phyloP scores from a whole-genome alignment of 2,797 vertebrate species.

The Artibeus lituratus region DNA sequence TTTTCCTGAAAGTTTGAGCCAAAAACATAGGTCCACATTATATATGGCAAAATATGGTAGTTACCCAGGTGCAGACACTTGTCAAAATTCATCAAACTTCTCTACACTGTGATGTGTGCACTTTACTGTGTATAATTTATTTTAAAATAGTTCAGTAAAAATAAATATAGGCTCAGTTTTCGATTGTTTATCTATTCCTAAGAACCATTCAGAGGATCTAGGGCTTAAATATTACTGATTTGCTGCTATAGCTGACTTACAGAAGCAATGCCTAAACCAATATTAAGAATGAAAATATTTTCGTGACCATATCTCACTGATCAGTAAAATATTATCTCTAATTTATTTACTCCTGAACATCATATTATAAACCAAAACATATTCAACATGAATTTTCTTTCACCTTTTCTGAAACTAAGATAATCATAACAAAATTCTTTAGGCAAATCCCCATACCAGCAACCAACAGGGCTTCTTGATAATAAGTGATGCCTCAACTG shows the following conservation, averaged over 20 bases:
- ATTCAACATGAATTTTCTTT: background rate
- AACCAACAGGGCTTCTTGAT: background rate
- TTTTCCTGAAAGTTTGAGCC: no score
- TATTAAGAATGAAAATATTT: slow-evolving; percentile 26
- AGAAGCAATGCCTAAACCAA: slow-evolving; percentile 27
- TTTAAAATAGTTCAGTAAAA: background rate
- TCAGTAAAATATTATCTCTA: background rate
- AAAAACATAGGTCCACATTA: no score
- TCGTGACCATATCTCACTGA: background rate
- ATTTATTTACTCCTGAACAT: slow-evolving; percentile 8
- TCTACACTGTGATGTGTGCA: background rate
- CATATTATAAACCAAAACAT: slow-evolving; percentile 1
- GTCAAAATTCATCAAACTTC: background rate
- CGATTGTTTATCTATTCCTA: background rate
- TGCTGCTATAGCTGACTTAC: background rate
- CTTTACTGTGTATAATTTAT: background rate
- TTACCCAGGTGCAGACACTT: background rate
- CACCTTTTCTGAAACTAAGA: background rate
- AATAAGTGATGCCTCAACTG: background rate
- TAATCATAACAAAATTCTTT: slow-evolving; percentile 1
- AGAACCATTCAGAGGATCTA: background rate
- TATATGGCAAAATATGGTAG: background rate
- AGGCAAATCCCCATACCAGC: background rate
- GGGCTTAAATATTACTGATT: background rate
- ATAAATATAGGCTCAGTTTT: background rate